A percentile compares a stretch with the other conserved stretches of the same genome.
Conservation (phyloP, 2,113 vertebrate species). For the Callipepla californica region DNA sequence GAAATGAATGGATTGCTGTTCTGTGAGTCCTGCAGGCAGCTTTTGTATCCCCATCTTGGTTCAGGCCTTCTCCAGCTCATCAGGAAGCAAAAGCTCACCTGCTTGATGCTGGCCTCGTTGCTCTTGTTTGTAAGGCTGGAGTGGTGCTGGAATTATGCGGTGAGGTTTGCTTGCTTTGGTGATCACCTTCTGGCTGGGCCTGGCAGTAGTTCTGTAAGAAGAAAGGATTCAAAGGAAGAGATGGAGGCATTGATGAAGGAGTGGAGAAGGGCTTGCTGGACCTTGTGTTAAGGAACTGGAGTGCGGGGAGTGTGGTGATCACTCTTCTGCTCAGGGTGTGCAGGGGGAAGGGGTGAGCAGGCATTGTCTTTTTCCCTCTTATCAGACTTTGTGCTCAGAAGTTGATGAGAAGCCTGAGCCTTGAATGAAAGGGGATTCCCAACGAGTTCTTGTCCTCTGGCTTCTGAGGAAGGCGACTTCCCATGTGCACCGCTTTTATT, state of each 20-base stretch:
- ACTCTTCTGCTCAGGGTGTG: background rate
- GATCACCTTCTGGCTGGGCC: background rate
- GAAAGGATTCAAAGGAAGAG: background rate
- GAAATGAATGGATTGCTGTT: background rate
- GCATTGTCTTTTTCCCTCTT: background rate
- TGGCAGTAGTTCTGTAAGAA: background rate
- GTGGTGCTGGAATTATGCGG: background rate
- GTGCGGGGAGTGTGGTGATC: rapidly evolving
- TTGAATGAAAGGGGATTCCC: background rate
- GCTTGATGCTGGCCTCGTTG: background rate
- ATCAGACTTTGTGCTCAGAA: background rate
- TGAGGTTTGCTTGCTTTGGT: background rate
- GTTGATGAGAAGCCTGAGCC: background rate
- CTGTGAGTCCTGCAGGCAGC: background rate
- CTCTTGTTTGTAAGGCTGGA: background rate
- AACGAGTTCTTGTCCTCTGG: background rate
- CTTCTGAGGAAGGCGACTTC: background rate
- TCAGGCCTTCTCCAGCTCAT: background rate
- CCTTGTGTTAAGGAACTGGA: background rate
- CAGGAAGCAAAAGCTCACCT: background rate
- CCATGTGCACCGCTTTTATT: background rate
- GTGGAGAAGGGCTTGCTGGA: background rate
- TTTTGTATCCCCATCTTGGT: background rate
- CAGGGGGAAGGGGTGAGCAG: background rate
- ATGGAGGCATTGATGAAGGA: background rate